Base-by-base conservation (phyloP, 64 coral and sea anemone genomes). In the Anthopleura sola region DNA sequence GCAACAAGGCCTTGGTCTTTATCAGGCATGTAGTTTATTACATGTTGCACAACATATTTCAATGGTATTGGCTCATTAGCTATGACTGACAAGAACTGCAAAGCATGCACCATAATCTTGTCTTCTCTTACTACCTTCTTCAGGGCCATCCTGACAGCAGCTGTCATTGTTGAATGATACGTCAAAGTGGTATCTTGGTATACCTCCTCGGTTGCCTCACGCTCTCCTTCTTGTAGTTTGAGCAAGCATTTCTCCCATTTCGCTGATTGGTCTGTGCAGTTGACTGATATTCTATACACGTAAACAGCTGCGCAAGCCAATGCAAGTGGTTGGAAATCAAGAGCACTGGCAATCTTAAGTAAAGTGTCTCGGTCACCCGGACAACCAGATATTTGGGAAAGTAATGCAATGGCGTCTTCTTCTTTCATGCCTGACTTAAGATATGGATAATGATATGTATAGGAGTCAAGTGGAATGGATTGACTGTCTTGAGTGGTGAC, bases 401-500 rank as follows among this genome's bases (percentile, higher is more conserved):
- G 60, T 32, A 89, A 66, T 29, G 18, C 54, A 68, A 37, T 81
- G 36, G 87, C 34, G 36, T 89, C 87, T 11, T 46, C 50, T 49
- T 38, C 49, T 66, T 16, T 62, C 87, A 89, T 89, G 26, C 87
- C 87, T 19, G 4, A 9, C 60, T 78, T 89, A 24, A 82, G 21
- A 36, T 53, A 89, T 75, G 81, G 23, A 20, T 58, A 75, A 23
- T 81, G 40, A 74, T 49, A 44, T 18, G 33, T 50, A 13, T 66
- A 74, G 36, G 57, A 38, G 79, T 83, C 48, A n/a, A 55, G 15
- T 21, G 80, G 64, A 66, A 93, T 82, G 23, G 47, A 71, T 16
- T 39, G 46, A 32, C 46, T 78, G 55, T 93, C 92, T 57, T 89
- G 87, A n/a, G 92, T 89, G 9, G 92, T 89, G 21, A 93, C 79